Conservation (phyloP, 2,113 vertebrate genomes). For the Catharus bicknelli region DNA sequence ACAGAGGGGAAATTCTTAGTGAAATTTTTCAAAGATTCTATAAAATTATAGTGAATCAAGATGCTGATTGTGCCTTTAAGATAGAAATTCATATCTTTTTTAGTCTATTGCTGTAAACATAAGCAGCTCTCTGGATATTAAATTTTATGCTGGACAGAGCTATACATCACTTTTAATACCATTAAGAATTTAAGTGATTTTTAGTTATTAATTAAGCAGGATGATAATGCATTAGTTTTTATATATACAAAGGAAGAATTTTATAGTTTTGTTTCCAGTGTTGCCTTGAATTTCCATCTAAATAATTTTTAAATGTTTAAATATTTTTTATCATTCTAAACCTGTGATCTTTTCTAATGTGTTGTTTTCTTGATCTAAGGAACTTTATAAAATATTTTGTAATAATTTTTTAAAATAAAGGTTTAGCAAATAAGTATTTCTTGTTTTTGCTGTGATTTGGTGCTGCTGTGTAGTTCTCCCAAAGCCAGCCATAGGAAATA, state of each 20-base stretch:
- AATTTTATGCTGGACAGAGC: background rate
- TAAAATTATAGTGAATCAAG: background rate
- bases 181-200: background rate
- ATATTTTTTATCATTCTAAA: slow-evolving; percentile 54
- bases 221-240: background rate
- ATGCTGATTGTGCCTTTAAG: background rate
- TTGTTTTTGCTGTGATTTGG: background rate
- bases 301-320: slow-evolving; percentile 16
- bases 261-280: background rate
- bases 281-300: slow-evolving; percentile 13
- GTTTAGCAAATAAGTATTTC: background rate
- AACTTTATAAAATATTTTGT: slow-evolving; percentile 54
- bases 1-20: background rate
- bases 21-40: background rate
- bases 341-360: slow-evolving; percentile 26
- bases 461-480: background rate
- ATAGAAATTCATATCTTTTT: background rate
- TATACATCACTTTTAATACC: background rate
- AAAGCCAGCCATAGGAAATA: slow-evolving; percentile 3
- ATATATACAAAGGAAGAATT: background rate
- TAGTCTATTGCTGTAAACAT: background rate
- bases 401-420: slow-evolving; percentile 73
- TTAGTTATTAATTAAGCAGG: background rate
- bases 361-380: background rate
- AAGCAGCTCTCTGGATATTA: background rate